Conservation (phyloP, 2,113 vertebrate species). For the Arothron firmamentum region DNA sequence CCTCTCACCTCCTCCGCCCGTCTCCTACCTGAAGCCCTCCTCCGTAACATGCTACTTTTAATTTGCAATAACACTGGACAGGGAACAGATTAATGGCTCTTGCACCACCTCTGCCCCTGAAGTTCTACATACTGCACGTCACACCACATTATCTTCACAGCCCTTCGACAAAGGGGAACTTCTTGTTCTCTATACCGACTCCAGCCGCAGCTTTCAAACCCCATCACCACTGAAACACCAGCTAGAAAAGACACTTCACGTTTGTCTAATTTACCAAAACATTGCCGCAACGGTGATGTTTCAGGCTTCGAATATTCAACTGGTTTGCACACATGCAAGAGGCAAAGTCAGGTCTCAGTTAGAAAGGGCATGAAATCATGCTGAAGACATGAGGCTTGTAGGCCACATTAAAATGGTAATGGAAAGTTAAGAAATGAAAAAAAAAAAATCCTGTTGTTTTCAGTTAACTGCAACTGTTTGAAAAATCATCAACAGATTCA, state of each 20-base stretch:
- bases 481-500: not conserved
- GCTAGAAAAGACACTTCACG: not conserved
- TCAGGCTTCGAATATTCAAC: not conserved
- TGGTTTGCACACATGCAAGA: no score
- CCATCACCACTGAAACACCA: slow-evolving; percentile 33
- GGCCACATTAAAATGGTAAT: no score
- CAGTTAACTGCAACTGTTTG: not conserved
- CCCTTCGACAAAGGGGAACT: slow-evolving; percentile 77
- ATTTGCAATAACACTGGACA: slow-evolving; percentile 91
- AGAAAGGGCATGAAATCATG: no score
- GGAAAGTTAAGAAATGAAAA: no score
- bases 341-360: no score
- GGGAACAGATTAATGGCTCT: slow-evolving; percentile 84
- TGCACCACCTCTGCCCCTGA: slow-evolving; percentile 79
- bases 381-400: no score
- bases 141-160: slow-evolving; percentile 84
- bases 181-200: slow-evolving; percentile 46
- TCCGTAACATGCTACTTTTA: slow-evolving; percentile 96
- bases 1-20: slow-evolving; percentile 37
- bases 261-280: slow-evolving; percentile 6
- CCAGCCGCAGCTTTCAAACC: slow-evolving; percentile 59
- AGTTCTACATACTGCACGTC: slow-evolving; percentile 81
- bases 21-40: slow-evolving; percentile 44
- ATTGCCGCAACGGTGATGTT: not conserved
- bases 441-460: no score